phyloP scores from a whole-genome alignment of 2,797 vertebrate genomes.

The Ispidina picta region DNA sequence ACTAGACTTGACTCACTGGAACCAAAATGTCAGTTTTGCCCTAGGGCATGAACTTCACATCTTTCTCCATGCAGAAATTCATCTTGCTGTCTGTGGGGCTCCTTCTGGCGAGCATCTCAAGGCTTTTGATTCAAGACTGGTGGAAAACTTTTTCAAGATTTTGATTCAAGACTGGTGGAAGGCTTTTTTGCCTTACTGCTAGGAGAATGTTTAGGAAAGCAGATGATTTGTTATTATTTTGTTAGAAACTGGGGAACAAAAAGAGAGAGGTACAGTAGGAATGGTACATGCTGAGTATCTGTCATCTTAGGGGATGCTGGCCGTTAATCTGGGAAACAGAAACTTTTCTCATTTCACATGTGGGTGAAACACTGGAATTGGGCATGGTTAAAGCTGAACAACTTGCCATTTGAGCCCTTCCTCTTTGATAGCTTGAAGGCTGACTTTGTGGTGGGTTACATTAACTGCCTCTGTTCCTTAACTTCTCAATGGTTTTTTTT shows the following conservation, averaged over 20 bases:
- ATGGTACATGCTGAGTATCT: not conserved
- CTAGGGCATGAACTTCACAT: not conserved
- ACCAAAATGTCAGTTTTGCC: not conserved
- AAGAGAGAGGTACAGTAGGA: not conserved
- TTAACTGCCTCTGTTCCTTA: not conserved
- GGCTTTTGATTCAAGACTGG: not conserved
- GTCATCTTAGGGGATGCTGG: not conserved
- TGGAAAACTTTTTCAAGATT: not conserved
- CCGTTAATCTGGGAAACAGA: not conserved
- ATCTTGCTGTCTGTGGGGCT: not conserved
- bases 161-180: not conserved
- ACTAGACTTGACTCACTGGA: not conserved
- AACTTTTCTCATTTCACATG: not conserved
- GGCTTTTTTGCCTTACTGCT: not conserved
- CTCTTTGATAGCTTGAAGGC: not conserved
- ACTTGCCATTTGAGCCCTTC: accelerated
- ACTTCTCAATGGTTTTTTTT: not conserved
- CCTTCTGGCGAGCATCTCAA: not conserved
- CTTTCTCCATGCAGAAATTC: not conserved
- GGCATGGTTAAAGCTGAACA: not conserved
- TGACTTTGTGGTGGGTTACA: not conserved
- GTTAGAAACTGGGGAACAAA: not conserved
- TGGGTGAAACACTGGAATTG: not conserved
- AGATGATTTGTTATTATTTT: not conserved
- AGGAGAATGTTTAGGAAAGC: not conserved